Evolutionary conservation across 1,140 invertebrate species (phyloP).

Genomic region (Neotoxoptera formosana): DNA sequence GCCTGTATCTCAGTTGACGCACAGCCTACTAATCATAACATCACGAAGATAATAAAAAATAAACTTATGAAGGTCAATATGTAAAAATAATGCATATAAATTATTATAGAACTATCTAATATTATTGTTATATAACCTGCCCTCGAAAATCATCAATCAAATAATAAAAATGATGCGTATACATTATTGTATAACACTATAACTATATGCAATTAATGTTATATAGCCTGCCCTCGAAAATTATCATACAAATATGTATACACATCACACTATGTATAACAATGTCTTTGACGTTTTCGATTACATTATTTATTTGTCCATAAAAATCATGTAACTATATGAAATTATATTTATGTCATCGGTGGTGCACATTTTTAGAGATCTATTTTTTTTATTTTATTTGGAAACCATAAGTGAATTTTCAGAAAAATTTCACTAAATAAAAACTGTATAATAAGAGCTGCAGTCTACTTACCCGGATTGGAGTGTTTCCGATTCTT

Average conservation of each 20-base stretch:
- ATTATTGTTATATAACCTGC: not conserved
- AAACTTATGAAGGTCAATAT: not conserved
- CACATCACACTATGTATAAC: not conserved
- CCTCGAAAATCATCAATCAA: not conserved
- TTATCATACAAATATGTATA: not conserved
- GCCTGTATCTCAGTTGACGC: not conserved
- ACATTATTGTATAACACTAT: not conserved
- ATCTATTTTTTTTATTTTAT: not conserved
- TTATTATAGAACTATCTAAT: not conserved
- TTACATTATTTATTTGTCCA: conserved; percentile 6
- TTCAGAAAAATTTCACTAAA: not conserved
- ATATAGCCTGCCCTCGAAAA: not conserved
- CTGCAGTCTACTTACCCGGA: not conserved
- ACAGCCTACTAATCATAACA: not conserved
- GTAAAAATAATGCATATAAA: not conserved
- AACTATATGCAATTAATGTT: no score
- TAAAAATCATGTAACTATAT: not conserved
- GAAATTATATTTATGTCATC: not conserved
- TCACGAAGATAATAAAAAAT: not conserved
- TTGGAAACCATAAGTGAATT: not conserved
- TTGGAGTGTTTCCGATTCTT: not conserved
- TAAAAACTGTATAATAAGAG: not conserved
- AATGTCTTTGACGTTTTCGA: not conserved
- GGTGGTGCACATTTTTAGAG: not conserved
- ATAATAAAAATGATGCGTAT: not conserved